phyloP scores from a whole-genome alignment of 2,888 invertebrate genomes.

The Deilephila porcellus region DNA sequence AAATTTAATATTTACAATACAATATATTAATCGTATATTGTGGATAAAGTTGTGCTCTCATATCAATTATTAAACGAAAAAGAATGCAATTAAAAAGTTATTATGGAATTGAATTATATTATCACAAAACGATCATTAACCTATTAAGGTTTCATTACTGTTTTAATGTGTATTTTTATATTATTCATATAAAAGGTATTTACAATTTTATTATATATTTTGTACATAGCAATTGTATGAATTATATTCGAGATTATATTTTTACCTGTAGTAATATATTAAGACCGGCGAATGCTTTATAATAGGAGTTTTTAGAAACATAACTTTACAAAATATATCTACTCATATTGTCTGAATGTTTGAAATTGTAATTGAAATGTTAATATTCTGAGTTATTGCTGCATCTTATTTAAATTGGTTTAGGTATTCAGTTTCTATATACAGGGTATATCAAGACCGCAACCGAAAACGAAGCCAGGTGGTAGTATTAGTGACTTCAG shows the following conservation, averaged over 20 bases:
- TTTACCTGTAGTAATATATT: conserved; percentile 33
- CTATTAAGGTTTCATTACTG: not conserved
- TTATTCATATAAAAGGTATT: not conserved
- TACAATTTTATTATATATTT: conserved; percentile 27
- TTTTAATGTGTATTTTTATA: conserved; percentile 17
- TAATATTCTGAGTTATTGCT: no score
- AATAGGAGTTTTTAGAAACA: not conserved
- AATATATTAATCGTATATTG: no score
- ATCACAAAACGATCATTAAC: not conserved
- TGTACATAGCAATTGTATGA: conserved; percentile 40
- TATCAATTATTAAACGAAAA: not conserved
- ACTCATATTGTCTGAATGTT: no score
- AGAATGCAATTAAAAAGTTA: conserved; percentile 5
- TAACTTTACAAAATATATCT: no score
- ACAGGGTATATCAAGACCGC: no score
- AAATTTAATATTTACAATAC: no score
- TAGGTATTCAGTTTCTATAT: no score
- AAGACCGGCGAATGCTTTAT: not conserved
- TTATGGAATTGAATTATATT: not conserved
- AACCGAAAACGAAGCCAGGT: no score
- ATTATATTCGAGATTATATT: conserved; percentile 34
- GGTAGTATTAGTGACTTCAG: no score
- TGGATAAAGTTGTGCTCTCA: not conserved
- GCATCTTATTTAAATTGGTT: no score
- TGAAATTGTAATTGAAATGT: no score